These are phyloP conservation scores for Allygus modestus DNA, from an alignment of 2,888 invertebrate genomes.

Conservation along the genomic window DNA sequence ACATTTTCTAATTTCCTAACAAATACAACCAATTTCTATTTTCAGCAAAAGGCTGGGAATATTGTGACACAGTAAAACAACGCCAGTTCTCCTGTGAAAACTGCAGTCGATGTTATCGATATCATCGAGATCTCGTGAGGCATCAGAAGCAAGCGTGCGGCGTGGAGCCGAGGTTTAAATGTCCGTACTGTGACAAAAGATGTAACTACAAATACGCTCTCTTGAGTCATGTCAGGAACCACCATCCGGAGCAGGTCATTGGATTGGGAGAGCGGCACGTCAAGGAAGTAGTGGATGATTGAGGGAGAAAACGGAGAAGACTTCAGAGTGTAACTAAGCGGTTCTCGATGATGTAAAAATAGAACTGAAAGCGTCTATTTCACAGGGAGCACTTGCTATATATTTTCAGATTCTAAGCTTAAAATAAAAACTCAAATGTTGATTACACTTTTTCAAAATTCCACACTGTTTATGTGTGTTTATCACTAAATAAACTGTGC, in stretches of 20 bases:
- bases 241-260: slow-evolving; percentile 10
- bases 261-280: background rate
- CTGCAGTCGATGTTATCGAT: slow-evolving; percentile 63
- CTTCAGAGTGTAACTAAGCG: too few species aligned
- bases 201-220: slow-evolving; percentile 52
- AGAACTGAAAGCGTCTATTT: too few species aligned
- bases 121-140: slow-evolving; percentile 41
- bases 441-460: too few species aligned
- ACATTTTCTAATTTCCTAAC: background rate
- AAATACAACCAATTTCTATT: background rate
- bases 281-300: too few species aligned
- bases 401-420: too few species aligned
- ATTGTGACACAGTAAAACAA: background rate
- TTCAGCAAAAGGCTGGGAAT: background rate
- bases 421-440: too few species aligned
- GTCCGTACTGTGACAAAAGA: slow-evolving; percentile 72
- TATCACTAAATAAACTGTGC: too few species aligned
- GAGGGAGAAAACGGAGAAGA: too few species aligned
- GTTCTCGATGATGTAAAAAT: too few species aligned
- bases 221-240: slow-evolving; percentile 22
- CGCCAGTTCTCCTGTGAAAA: slow-evolving; percentile 47
- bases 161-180: slow-evolving; percentile 75
- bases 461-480: too few species aligned
- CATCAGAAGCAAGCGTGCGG: slow-evolving; percentile 71
- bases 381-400: too few species aligned